phyloP scores from a whole-genome alignment of 2,113 vertebrate genomes.

The Uria aalge region DNA sequence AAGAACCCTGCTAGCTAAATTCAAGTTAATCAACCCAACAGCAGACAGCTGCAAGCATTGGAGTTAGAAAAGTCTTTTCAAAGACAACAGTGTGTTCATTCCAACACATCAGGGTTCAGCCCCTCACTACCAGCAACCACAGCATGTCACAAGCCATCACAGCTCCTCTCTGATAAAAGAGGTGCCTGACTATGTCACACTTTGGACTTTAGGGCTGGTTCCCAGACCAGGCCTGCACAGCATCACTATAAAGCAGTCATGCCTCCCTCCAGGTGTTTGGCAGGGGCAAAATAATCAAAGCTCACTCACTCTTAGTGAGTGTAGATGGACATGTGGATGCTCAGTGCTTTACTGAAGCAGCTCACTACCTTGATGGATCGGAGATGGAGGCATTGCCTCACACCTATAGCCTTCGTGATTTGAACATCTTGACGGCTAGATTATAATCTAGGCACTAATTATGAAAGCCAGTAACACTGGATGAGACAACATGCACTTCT shows the following conservation, averaged over 20 bases:
- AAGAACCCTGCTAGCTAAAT: neutral
- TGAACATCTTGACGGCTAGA: neutral
- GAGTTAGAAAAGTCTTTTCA: neutral
- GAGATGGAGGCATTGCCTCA: neutral
- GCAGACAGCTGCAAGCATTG: neutral
- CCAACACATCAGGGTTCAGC: neutral
- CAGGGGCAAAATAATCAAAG: neutral
- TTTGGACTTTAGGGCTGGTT: neutral
- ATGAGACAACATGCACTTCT: neutral
- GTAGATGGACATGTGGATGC: neutral
- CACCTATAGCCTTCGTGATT: neutral
- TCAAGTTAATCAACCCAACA: neutral
- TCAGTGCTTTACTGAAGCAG: neutral
- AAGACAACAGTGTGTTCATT: neutral
- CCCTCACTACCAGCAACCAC: neutral
- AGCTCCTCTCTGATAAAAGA: neutral
- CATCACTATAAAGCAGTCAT: neutral
- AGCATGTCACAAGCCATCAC: neutral
- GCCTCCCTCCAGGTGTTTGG: neutral
- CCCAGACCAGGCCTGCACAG: neutral
- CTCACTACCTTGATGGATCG: neutral
- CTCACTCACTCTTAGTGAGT: neutral
- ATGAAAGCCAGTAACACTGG: neutral
- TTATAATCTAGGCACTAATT: neutral
- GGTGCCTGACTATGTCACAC: no score